A percentile compares a stretch with the other conserved stretches of the same genome.
phyloP scores from a whole-genome alignment of 1,140 invertebrate species.

The Agraylea sexmaculata region DNA sequence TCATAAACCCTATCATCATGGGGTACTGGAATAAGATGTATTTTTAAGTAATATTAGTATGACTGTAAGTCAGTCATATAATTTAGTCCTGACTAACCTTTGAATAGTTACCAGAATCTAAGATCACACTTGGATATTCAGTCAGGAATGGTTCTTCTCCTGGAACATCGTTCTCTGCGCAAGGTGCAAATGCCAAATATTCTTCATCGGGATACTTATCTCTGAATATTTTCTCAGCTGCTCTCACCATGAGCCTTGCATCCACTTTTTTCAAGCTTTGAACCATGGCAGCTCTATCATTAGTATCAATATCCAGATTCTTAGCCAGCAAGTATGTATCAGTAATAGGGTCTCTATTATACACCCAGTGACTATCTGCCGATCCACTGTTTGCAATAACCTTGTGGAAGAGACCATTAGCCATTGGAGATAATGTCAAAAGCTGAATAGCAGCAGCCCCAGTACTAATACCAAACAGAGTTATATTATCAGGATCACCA shows the following conservation, averaged over 20 bases:
- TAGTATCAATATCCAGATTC: constrained; percentile 29
- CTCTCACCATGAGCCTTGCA: constrained; percentile 25
- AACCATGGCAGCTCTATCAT: constrained; percentile 29
- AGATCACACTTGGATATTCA: constrained; percentile 27
- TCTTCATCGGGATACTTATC: constrained; percentile 19
- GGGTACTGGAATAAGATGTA: too few relatives aligned
- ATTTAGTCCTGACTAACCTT: too few relatives aligned
- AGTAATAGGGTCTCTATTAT: constrained; percentile 30
- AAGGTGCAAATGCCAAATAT: constrained; percentile 30
- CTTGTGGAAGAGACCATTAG: constrained; percentile 31
- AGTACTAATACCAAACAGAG: constrained; percentile 37
- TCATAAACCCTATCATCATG: constrained; percentile 33
- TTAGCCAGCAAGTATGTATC: constrained; percentile 29
- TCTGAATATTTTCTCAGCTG: constrained; percentile 5
- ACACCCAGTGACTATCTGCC: constrained; percentile 49
- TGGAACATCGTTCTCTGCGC: constrained; percentile 28
- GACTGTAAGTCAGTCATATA: too few relatives aligned
- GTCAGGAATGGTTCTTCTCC: constrained; percentile 28
- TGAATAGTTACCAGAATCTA: constrained; percentile 29
- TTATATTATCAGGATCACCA: constrained; percentile 34
- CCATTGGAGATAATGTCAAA: constrained; percentile 29
- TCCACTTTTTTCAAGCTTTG: constrained; percentile 26
- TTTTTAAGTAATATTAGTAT: too few relatives aligned
- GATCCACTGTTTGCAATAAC: constrained; percentile 55
- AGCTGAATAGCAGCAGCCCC: constrained; percentile 34